phyloP scores from a whole-genome alignment of 2,797 vertebrate species.

The Eupleurogrammus muticus region DNA sequence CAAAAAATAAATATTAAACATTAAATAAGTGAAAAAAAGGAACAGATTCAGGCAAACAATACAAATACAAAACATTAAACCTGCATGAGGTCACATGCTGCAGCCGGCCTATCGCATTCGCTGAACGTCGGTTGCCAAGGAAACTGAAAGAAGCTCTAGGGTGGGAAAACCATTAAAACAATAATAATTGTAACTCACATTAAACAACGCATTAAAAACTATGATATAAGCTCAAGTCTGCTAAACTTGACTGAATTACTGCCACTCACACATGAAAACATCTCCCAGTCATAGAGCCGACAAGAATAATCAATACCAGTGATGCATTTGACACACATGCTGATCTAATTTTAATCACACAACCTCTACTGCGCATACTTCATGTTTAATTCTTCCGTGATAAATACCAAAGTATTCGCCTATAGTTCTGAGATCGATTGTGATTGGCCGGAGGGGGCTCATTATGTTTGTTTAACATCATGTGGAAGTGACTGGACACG shows the following conservation, averaged over 20 bases:
- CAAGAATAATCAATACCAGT: conserved; percentile 14
- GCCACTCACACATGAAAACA: conserved; percentile 7
- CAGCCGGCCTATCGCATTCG: too few species aligned
- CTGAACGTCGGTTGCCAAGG: too few species aligned
- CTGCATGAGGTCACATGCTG: too few species aligned
- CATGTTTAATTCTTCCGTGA: conserved; percentile 9
- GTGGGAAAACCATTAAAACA: too few species aligned
- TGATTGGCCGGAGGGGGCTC: conserved; percentile 31
- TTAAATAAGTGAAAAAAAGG: too few species aligned
- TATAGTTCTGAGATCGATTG: conserved; percentile 10
- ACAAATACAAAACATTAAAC: too few species aligned
- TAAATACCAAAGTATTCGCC: conserved; percentile 20
- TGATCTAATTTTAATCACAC: conserved; percentile 21
- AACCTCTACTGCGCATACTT: neutral
- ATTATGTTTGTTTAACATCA: conserved; percentile 37
- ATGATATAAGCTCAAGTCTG: neutral
- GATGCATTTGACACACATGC: conserved; percentile 6
- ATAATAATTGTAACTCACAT: neutral
- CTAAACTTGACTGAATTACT: conserved; percentile 11
- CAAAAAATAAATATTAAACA: too few species aligned
- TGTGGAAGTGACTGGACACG: conserved; percentile 23
- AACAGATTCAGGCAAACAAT: too few species aligned
- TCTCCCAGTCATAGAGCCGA: neutral
- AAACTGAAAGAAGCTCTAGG: too few species aligned
- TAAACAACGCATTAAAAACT: neutral